Conservation (phyloP, 2,888 invertebrate species). For the Heliconius sara region DNA sequence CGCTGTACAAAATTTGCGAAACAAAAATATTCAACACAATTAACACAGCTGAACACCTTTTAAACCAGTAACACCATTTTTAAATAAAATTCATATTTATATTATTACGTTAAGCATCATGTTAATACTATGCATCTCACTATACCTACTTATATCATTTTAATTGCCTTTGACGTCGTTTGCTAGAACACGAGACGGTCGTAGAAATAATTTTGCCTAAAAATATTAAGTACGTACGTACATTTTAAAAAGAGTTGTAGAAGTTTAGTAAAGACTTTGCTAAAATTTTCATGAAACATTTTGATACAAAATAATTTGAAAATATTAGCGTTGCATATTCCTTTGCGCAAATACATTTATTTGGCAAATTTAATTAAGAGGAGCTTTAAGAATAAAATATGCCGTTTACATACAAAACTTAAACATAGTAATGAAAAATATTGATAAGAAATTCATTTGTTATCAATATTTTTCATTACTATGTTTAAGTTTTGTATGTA, state of each 20-base stretch:
- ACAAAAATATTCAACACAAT: slow-evolving; percentile 1
- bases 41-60: not conserved
- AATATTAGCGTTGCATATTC: not conserved
- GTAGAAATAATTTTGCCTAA: slow-evolving; percentile 30
- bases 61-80: not conserved
- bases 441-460: not conserved
- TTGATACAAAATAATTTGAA: not conserved
- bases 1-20: not conserved
- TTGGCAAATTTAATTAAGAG: not conserved
- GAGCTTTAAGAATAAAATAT: not conserved
- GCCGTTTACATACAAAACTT: no score
- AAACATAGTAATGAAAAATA: not conserved
- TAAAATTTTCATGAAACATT: not conserved
- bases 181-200: slow-evolving; percentile 18
- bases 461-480: not conserved
- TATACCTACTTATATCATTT: slow-evolving; percentile 13
- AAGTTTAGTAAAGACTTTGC: not conserved
- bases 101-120: not conserved
- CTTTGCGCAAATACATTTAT: not conserved
- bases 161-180: slow-evolving; percentile 19
- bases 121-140: not conserved
- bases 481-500: no score
- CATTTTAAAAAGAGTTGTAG: not conserved
- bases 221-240: slow-evolving; percentile 4
- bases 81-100: slow-evolving; percentile 7